Evolutionary conservation across 1,140 invertebrate genomes (phyloP).

Genomic region (Delia radicum): DNA sequence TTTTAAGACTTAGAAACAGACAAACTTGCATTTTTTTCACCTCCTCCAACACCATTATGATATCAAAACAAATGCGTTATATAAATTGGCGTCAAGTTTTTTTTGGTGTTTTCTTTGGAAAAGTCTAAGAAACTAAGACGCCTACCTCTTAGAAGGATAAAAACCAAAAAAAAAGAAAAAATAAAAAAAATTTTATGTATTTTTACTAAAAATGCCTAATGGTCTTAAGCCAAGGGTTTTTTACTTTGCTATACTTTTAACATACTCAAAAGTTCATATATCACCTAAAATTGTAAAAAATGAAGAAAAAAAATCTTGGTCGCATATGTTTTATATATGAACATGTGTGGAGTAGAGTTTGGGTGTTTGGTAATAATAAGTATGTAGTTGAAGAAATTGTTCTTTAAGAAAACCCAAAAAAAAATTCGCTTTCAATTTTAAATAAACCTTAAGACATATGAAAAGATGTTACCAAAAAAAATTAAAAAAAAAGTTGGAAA

Average conservation of each 20-base stretch:
- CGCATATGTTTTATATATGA: background rate
- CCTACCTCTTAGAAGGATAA: background rate
- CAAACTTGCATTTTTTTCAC: background rate
- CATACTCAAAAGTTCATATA: conserved; percentile 1
- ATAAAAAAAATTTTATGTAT: background rate
- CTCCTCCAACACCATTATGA: too few species aligned
- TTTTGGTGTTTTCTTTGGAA: too few species aligned
- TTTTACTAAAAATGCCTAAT: background rate
- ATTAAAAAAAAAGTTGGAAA: background rate
- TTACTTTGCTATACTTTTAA: background rate
- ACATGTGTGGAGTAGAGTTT: background rate
- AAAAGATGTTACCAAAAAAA: conserved; percentile 10
- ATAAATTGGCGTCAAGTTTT: background rate
- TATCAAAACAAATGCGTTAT: background rate
- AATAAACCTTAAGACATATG: background rate
- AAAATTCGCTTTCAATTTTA: conserved; percentile 19
- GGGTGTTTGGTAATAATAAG: background rate
- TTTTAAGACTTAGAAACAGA: background rate
- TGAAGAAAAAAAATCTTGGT: background rate
- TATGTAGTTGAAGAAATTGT: background rate
- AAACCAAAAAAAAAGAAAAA: background rate
- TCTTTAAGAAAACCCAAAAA: background rate
- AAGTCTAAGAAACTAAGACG: background rate
- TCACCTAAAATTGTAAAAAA: background rate
- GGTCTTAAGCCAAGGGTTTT: background rate